These are phyloP conservation scores for Timandra comae DNA, from an alignment of 2,888 invertebrate genomes.

Conservation along the genomic window DNA sequence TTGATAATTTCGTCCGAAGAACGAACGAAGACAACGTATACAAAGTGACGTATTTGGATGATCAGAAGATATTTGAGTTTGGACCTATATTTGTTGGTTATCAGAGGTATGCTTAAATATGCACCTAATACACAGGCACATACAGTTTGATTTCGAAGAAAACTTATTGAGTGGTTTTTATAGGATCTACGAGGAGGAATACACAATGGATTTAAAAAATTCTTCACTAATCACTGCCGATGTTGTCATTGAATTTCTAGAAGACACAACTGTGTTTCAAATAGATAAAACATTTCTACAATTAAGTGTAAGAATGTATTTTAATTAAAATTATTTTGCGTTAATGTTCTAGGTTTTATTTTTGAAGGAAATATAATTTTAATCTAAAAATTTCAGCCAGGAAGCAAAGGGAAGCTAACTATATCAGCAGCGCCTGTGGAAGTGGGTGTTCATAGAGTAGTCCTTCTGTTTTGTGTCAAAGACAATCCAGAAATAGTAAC, in stretches of 20 bases:
- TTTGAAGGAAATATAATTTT: too few species aligned
- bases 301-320: constrained; percentile 48
- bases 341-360: too few species aligned
- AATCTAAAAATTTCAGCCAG: too few species aligned
- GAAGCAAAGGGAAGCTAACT: constrained; percentile 47
- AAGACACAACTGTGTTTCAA: constrained; percentile 60
- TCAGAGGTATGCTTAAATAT: constrained; percentile 48
- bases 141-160: too few species aligned
- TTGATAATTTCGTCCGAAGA: constrained; percentile 57
- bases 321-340: too few species aligned
- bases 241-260: constrained; percentile 59
- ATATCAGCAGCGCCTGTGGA: constrained; percentile 59
- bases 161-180: too few species aligned
- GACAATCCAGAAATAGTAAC: constrained; percentile 77
- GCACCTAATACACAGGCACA: too few species aligned
- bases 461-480: constrained; percentile 62
- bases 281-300: constrained; percentile 50
- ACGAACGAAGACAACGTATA: constrained; percentile 54
- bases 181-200: constrained; percentile 66
- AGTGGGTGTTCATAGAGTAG: constrained; percentile 43
- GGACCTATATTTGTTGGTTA: constrained; percentile 63
- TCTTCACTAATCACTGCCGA: constrained; percentile 69
- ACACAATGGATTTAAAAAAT: constrained; percentile 72
- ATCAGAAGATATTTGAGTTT: constrained; percentile 60
- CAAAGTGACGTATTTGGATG: constrained; percentile 61